These are phyloP conservation scores for Melanostigma gelatinosum DNA, from an alignment of 2,113 vertebrate genomes.

Conservation along the genomic window DNA sequence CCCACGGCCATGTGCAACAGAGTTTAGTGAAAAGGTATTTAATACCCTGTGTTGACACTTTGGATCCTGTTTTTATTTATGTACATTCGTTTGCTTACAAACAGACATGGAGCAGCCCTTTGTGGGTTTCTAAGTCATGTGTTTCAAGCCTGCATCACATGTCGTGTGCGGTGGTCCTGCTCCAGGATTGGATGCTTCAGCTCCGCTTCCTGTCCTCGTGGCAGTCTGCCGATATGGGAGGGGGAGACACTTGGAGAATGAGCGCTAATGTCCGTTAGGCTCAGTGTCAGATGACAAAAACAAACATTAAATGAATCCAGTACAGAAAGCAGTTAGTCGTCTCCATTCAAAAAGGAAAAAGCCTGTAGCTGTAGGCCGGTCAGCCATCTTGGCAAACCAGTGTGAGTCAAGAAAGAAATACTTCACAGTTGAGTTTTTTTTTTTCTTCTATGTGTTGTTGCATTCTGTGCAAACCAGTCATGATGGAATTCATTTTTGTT, in stretches of 20 bases:
- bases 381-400: not conserved
- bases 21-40: conserved; percentile 1
- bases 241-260: not conserved
- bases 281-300: conserved; percentile 5
- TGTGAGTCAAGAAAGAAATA: no score
- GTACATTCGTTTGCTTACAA: not conserved
- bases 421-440: not conserved
- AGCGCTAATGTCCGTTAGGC: not conserved
- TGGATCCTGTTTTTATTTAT: not conserved
- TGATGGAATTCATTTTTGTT: not conserved
- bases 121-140: conserved; percentile 5
- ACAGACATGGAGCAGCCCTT: conserved; percentile 1
- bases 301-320: not conserved
- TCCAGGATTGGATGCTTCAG: not conserved
- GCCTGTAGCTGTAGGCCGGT: not conserved
- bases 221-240: not conserved
- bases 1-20: not conserved
- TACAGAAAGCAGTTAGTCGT: not conserved
- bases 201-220: not conserved
- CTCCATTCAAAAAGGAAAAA: not conserved
- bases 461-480: not conserved
- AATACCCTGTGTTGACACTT: not conserved
- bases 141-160: not conserved
- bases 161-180: not conserved
- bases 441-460: not conserved